These are phyloP conservation scores for Pangasius macronema DNA, from an alignment of 2,797 vertebrate species.

Conservation along the genomic window DNA sequence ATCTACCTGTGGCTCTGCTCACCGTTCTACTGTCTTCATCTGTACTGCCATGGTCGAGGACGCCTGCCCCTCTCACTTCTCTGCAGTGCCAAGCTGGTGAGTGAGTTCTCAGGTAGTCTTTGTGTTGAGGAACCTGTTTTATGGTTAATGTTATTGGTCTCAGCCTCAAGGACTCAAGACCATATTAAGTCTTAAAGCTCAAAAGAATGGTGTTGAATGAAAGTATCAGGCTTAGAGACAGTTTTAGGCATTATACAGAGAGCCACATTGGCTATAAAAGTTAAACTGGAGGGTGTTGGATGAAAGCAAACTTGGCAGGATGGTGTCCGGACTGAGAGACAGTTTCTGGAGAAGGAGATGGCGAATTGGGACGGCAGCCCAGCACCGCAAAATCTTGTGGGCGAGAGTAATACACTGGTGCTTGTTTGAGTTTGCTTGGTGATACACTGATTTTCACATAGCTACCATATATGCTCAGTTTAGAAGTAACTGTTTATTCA, in stretches of 20 bases:
- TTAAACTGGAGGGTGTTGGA: constrained; percentile 29
- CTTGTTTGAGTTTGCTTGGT: constrained; percentile 40
- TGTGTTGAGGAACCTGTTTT: constrained; percentile 27
- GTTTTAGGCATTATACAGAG: constrained; percentile 17
- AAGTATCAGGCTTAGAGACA: neutral
- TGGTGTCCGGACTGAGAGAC: constrained; percentile 18
- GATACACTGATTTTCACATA: constrained; percentile 28
- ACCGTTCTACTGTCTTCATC: constrained; percentile 86
- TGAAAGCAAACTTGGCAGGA: constrained; percentile 23
- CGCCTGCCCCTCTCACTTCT: constrained; percentile 89
- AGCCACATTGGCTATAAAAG: constrained; percentile 21
- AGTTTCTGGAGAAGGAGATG: constrained; percentile 19
- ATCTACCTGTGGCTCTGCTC: constrained; percentile 85
- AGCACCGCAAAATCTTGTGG: constrained; percentile 32
- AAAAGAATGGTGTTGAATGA: neutral
- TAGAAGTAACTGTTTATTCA: neutral
- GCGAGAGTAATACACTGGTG: constrained; percentile 43
- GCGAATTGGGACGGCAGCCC: constrained; percentile 18
- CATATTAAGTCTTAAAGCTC: neutral
- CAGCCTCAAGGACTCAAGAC: neutral
- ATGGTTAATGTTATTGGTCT: neutral
- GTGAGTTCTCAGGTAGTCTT: constrained; percentile 47
- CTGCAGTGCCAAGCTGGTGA: constrained; percentile 90
- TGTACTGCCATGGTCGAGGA: constrained; percentile 83
- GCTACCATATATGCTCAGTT: neutral